Conservation (phyloP, 2,113 vertebrate species). For the Ivindomyrus marchei region DNA sequence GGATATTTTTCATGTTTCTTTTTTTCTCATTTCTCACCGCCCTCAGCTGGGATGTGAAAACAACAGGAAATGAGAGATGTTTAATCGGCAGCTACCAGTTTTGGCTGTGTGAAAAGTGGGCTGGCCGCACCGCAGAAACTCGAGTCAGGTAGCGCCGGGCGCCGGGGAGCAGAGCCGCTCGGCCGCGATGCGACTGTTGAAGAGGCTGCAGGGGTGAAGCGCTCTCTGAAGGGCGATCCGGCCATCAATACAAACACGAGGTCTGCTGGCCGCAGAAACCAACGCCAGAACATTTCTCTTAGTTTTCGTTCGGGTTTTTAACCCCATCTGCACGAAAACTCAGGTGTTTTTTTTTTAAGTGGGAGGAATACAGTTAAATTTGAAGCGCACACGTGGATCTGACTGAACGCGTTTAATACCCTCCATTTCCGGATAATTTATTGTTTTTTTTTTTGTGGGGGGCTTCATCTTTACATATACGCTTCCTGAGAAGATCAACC, state of each 20-base stretch:
- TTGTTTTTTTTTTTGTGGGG: neutral
- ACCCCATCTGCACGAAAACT: neutral
- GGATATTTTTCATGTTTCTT: neutral
- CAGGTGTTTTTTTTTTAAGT: slow-evolving; percentile 9
- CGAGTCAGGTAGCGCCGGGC: slow-evolving; percentile 10
- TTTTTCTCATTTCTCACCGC: neutral
- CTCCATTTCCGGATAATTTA: neutral
- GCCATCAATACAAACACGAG: neutral
- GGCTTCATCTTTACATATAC: neutral
- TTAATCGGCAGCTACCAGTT: neutral
- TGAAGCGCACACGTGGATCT: neutral
- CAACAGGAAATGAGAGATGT: slow-evolving; percentile 16
- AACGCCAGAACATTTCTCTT: neutral
- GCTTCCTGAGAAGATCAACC: neutral
- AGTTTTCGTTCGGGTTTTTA: neutral
- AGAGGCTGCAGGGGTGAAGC: neutral
- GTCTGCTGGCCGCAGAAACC: neutral
- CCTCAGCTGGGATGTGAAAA: neutral
- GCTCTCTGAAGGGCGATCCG: neutral
- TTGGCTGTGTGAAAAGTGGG: slow-evolving; percentile 8
- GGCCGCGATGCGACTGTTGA: neutral
- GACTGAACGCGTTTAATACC: neutral
- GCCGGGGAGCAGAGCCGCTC: neutral
- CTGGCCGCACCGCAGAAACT: neutral
- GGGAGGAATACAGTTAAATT: neutral